Conservation (phyloP, 1,140 invertebrate species). For the Diachasma alloeum region DNA sequence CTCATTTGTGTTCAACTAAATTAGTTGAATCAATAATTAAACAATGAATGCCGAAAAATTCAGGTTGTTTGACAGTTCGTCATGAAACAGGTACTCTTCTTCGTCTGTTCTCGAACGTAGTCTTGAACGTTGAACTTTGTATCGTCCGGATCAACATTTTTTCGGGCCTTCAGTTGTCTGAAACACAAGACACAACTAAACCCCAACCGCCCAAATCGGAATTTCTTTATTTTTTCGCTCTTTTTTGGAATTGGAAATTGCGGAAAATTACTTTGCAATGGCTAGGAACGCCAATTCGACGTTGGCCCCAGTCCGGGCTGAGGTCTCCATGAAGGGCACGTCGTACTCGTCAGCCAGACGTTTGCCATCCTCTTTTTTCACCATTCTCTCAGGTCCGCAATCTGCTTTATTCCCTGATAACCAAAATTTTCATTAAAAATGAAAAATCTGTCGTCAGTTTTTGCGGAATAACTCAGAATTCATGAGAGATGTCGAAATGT, state of each 20-base stretch:
- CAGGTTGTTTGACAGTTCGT: constrained; percentile 58
- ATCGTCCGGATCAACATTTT: constrained; percentile 66
- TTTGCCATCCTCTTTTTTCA: constrained; percentile 83
- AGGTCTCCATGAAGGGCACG: constrained; percentile 88
- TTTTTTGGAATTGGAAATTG: neutral
- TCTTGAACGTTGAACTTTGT: constrained; percentile 75
- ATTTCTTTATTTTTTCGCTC: neutral
- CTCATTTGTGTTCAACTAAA: no score
- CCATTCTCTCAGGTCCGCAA: constrained; percentile 75
- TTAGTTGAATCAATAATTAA: neutral
- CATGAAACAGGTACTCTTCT: constrained; percentile 63
- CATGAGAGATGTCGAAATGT: no score
- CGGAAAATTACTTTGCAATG: constrained; percentile 71
- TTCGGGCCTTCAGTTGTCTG: constrained; percentile 71
- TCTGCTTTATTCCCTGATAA: constrained; percentile 83
- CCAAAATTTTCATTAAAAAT: neutral
- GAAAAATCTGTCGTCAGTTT: neutral
- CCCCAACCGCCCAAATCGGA: no score
- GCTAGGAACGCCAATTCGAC: constrained; percentile 84
- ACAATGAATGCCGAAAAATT: constrained; percentile 24
- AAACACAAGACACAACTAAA: constrained; percentile 34
- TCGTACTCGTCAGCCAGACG: constrained; percentile 82
- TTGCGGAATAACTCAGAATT: no score
- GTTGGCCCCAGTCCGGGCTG: constrained; percentile 85
- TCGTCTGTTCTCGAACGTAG: constrained; percentile 72